These are phyloP conservation scores for Oryzias woworae DNA, from an alignment of 2,113 vertebrate species.

Conservation along the genomic window DNA sequence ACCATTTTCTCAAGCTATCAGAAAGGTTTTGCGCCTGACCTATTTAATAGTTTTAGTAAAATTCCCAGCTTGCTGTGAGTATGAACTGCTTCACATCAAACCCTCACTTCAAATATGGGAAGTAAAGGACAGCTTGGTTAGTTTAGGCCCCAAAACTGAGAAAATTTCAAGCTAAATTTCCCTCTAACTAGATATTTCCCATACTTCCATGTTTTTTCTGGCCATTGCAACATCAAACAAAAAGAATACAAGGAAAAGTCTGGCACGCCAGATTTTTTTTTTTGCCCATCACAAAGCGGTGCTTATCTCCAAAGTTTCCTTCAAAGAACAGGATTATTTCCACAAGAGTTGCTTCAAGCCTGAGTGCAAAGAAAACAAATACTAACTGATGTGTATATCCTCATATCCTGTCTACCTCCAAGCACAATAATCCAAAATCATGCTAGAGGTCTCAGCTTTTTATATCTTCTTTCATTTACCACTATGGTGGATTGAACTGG, in stretches of 20 bases:
- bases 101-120: slow-evolving; percentile 10
- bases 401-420: neutral
- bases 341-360: slow-evolving; percentile 1
- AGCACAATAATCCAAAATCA: slow-evolving; percentile 16
- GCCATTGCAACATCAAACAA: slow-evolving; percentile 7
- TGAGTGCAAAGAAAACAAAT: slow-evolving; percentile 39
- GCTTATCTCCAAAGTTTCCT: slow-evolving; percentile 21
- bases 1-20: slow-evolving; percentile 25
- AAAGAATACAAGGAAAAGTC: slow-evolving; percentile 20
- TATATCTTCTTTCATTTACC: neutral
- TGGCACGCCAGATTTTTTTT: slow-evolving; percentile 1
- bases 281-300: slow-evolving; percentile 12
- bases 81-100: slow-evolving; percentile 40
- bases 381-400: slow-evolving; percentile 11
- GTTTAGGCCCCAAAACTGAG: slow-evolving; percentile 16
- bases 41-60: slow-evolving; percentile 56
- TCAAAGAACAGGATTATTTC: slow-evolving; percentile 25
- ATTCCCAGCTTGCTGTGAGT: slow-evolving; percentile 14
- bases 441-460: neutral
- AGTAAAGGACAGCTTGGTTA: slow-evolving; percentile 17
- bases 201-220: slow-evolving; percentile 14
- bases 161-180: slow-evolving; percentile 5
- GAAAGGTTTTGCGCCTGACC: slow-evolving; percentile 49
- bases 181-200: neutral
- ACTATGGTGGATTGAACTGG: slow-evolving; percentile 8